These are phyloP conservation scores for Archips crataeganus DNA, from an alignment of 2,888 invertebrate genomes.

Conservation along the genomic window DNA sequence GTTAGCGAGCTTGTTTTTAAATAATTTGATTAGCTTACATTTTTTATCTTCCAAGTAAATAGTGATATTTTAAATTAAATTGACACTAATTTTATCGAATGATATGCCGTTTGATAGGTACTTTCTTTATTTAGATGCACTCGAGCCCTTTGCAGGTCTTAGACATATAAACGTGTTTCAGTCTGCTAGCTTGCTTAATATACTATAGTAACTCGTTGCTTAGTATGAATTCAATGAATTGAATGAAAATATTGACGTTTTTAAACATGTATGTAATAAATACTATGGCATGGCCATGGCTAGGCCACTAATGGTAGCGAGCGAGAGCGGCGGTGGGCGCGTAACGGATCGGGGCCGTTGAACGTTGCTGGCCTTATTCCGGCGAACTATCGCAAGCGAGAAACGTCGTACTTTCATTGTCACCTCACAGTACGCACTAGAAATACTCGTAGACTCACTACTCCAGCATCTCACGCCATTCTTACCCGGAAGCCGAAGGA, in stretches of 20 bases:
- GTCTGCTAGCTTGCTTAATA: background rate
- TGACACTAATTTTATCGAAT: background rate
- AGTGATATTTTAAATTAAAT: background rate
- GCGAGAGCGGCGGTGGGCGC: slow-evolving; percentile 54
- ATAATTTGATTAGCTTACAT: background rate
- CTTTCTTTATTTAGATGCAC: background rate
- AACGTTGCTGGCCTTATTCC: slow-evolving; percentile 83
- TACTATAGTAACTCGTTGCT: background rate
- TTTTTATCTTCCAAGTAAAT: background rate
- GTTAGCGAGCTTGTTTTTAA: background rate
- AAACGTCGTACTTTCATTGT: slow-evolving; percentile 84
- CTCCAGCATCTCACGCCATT: slow-evolving; percentile 43
- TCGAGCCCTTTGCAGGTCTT: background rate
- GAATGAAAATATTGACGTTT: slow-evolving; percentile 31
- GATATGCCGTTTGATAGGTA: background rate
- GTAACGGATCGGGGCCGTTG: slow-evolving; percentile 82
- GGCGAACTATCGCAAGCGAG: slow-evolving; percentile 80
- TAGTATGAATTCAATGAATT: background rate
- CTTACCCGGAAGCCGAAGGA: slow-evolving; percentile 38
- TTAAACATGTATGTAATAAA: slow-evolving; percentile 22
- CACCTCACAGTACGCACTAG: slow-evolving; percentile 70
- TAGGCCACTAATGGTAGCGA: slow-evolving; percentile 44
- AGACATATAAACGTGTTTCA: background rate
- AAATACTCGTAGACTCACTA: slow-evolving; percentile 42
- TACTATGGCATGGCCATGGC: slow-evolving; percentile 42